phyloP scores from a whole-genome alignment of 23 tunicate species.

The Trididemnum clinides region DNA sequence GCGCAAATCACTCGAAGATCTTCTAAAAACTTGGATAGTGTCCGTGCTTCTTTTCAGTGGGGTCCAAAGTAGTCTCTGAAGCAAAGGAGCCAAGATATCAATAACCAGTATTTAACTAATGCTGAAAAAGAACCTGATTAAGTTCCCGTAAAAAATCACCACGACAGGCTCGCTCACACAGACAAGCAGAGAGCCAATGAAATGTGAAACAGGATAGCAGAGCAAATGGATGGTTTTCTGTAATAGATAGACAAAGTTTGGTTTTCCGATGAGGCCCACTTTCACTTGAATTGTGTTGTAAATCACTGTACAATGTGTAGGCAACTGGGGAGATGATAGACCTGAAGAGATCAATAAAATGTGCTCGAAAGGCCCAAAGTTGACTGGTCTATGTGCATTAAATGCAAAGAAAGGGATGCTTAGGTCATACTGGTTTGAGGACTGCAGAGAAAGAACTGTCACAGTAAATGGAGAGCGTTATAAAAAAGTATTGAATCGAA shows the following conservation, averaged over 20 bases:
- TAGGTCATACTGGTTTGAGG: neutral
- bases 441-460: slow-evolving; percentile 5
- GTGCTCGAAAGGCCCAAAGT: too few relatives aligned
- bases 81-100: neutral
- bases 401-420: neutral
- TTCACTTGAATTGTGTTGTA: neutral
- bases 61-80: too few relatives aligned
- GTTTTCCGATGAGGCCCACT: neutral
- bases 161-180: neutral
- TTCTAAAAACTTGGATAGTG: neutral
- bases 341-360: neutral
- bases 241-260: neutral
- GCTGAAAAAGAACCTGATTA: neutral
- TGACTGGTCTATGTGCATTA: neutral
- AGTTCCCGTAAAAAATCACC: neutral
- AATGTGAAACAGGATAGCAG: neutral
- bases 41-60: neutral
- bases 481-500: neutral
- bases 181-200: neutral
- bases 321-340: neutral
- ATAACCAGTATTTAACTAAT: neutral
- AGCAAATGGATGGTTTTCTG: neutral
- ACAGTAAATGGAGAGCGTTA: slow-evolving; percentile 14
- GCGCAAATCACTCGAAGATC: neutral
- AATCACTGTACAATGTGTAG: neutral